Percentiles rank a stretch among this genome's conserved stretches.
These are phyloP conservation scores for Notoglanidium macrostoma DNA, from an alignment of 2,797 vertebrate genomes.

Conservation along the genomic window DNA sequence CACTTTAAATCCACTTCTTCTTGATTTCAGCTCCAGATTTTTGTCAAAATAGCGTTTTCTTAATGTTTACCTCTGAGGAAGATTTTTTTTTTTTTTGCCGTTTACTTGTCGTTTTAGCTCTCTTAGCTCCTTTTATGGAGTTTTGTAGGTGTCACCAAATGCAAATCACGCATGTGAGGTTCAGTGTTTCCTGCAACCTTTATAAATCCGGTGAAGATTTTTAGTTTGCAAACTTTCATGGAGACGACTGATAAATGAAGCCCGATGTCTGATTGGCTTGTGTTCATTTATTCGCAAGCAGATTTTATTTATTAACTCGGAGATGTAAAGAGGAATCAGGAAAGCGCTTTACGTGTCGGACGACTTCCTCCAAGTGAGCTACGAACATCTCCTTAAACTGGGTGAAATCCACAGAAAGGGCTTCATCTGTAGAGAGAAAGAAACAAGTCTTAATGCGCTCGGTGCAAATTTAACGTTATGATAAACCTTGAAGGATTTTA, in stretches of 20 bases:
- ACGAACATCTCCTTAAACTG: conserved; percentile 85
- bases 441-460: neutral
- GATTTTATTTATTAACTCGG: neutral
- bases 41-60: too few species aligned
- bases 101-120: too few species aligned
- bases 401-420: conserved; percentile 72
- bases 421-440: conserved; percentile 72
- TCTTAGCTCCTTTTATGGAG: too few species aligned
- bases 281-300: neutral
- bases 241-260: neutral
- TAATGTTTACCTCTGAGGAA: too few species aligned
- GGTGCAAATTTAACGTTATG: neutral
- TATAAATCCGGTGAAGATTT: too few species aligned
- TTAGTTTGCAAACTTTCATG: too few species aligned
- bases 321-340: neutral
- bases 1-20: too few species aligned
- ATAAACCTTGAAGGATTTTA: neutral
- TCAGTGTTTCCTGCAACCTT: too few species aligned
- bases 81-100: too few species aligned
- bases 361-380: conserved; percentile 75
- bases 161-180: too few species aligned
- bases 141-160: too few species aligned
- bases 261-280: neutral
- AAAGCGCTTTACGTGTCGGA: conserved; percentile 81
- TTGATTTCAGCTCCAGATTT: too few species aligned